Conservation (phyloP, 2,888 invertebrate genomes). For the Cyclophora punctaria region DNA sequence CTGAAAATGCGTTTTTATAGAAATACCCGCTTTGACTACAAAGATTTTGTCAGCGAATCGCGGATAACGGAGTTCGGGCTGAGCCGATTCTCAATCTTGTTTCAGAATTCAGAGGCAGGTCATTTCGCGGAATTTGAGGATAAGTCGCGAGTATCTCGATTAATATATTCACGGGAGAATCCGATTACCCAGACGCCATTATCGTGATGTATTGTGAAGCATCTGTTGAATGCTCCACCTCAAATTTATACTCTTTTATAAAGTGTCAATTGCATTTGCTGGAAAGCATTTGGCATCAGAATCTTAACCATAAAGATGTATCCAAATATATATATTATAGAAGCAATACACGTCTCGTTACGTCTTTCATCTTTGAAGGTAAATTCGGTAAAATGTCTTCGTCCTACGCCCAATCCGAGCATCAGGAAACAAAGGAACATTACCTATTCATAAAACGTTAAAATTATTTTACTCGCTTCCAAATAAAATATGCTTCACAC, state of each 20-base stretch:
- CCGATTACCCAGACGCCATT: conserved; percentile 14
- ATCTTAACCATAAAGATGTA: too few species aligned
- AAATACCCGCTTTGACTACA: conserved; percentile 60
- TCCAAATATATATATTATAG: too few species aligned
- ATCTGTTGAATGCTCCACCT: too few species aligned
- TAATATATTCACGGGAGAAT: conserved; percentile 28
- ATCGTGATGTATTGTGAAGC: conserved; percentile 7
- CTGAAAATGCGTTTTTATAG: conserved; percentile 68
- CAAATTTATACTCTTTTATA: too few species aligned
- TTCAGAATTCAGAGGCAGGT: conserved; percentile 42
- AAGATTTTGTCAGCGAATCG: conserved; percentile 59
- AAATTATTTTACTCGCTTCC: conserved; percentile 8
- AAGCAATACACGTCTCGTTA: too few species aligned
- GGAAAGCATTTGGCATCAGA: too few species aligned
- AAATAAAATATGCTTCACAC: conserved; percentile 17
- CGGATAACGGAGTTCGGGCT: conserved; percentile 43
- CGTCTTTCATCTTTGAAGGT: too few species aligned
- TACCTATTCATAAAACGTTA: conserved; percentile 4
- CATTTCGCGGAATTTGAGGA: conserved; percentile 35
- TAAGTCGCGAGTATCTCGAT: conserved; percentile 26
- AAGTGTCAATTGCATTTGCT: too few species aligned
- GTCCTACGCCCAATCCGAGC: too few species aligned
- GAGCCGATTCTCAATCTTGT: conserved; percentile 46
- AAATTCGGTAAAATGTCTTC: too few species aligned
- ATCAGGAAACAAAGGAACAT: too few species aligned